A percentile compares a stretch with the other conserved stretches of the same genome.
Conservation (phyloP, 2,888 invertebrate genomes). For the Amblyjoppa fuscipennis region DNA sequence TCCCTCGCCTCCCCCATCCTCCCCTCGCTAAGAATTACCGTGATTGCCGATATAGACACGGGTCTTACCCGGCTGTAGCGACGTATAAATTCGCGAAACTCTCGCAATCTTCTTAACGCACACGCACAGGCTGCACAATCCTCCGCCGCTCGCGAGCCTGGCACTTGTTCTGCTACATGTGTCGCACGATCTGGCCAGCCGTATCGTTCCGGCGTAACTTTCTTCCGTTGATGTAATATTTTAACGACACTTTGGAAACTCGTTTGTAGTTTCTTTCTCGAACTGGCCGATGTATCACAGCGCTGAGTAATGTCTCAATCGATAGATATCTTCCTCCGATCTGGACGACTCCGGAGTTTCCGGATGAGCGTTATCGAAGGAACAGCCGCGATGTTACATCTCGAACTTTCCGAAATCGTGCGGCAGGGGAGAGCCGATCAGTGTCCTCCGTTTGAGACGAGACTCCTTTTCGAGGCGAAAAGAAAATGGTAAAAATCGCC, state of each 20-base stretch:
- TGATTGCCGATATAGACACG: conserved; percentile 56
- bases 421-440: background rate
- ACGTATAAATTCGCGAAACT: conserved; percentile 36
- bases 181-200: background rate
- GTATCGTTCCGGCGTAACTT: background rate
- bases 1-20: background rate
- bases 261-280: conserved; percentile 13
- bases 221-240: conserved; percentile 5
- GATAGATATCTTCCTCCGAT: background rate
- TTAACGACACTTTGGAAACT: conserved; percentile 10
- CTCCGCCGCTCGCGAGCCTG: background rate
- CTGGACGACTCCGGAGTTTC: background rate
- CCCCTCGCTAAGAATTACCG: conserved; percentile 52
- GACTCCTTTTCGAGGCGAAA: background rate
- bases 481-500: too few species aligned
- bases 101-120: conserved; percentile 43
- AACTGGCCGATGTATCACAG: background rate
- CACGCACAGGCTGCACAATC: background rate
- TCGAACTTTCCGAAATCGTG: background rate
- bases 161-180: background rate
- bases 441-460: too few species aligned
- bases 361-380: background rate
- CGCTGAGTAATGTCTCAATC: conserved; percentile 44
- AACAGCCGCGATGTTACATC: background rate
- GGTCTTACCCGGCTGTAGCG: conserved; percentile 16